Evolutionary conservation across 1,140 invertebrate species (phyloP).

Genomic region (Colletes latitarsis): DNA sequence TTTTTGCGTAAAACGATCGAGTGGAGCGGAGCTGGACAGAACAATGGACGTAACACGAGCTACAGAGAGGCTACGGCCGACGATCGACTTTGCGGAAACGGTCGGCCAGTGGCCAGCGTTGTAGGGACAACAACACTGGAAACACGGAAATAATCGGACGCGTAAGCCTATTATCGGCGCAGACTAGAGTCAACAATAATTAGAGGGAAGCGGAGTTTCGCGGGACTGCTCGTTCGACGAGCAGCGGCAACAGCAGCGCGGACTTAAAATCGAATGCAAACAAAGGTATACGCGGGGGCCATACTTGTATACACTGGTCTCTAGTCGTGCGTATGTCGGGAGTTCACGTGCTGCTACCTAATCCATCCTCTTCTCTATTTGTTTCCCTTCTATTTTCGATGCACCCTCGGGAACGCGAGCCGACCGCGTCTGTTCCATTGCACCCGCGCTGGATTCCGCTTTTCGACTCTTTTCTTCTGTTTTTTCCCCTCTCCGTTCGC

Average conservation of each 20-base stretch:
- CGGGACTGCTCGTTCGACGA: conserved; percentile 31
- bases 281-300: conserved; percentile 31
- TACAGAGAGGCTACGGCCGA: conserved; percentile 2
- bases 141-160: conserved; percentile 59
- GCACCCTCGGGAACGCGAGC: conserved; percentile 30
- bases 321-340: conserved; percentile 29
- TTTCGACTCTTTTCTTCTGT: conserved; percentile 12
- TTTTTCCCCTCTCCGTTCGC: not conserved
- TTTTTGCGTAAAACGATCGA: conserved; percentile 1
- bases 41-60: conserved; percentile 31
- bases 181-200: conserved; percentile 62
- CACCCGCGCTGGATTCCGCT: conserved; percentile 24
- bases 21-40: conserved; percentile 12
- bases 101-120: conserved; percentile 31
- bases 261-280: conserved; percentile 59
- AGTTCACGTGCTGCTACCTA: conserved; percentile 53
- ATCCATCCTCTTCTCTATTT: conserved; percentile 57
- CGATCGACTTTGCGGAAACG: conserved; percentile 35
- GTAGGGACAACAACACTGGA: conserved; percentile 23
- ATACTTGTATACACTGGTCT: not conserved
- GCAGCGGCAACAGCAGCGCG: not conserved
- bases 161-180: conserved; percentile 60
- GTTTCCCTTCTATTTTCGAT: conserved; percentile 46
- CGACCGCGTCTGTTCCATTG: conserved; percentile 3
- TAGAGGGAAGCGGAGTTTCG: conserved; percentile 57